Base-by-base conservation (phyloP, 2,888 invertebrate genomes). In the Agrotis segetum region DNA sequence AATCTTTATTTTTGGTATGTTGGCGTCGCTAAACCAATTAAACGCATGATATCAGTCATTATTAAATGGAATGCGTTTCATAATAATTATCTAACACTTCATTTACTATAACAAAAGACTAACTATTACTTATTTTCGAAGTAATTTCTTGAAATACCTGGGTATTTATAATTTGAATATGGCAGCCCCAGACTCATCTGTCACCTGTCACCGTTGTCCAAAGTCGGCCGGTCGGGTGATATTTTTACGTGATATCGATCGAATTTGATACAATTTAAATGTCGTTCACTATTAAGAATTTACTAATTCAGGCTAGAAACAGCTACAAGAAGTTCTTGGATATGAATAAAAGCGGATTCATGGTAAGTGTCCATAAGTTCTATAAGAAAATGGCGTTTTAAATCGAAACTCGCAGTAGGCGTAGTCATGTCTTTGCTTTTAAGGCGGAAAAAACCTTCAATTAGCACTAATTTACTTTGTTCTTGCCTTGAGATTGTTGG, bases 261-360 rank as follows among this genome's bases (percentile, higher is more conserved):
- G 62, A 79, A 74, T 74, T 47, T 64, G 67, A 70, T 74, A 76
- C 80, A 16, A 16, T 64, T 62, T 88, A 88, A 89, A 95, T 95
- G 95, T 89, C 90, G 90, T 87, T 85, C 68, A 86, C 88, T 71
- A 90, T 95, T 79, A 95, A 92, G 90, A 93, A 93, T 78, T 74
- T 94, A 81, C 81, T 95, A 64, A 87, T 87, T 62, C 87, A 88
- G 76, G 94, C 89, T 34, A 91, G 87, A 73, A 88, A 90, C 75
- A 92, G 88, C 77, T 95, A 91, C 77, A 92, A 85, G 78, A 89
- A 82, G 64, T 85, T 92, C 21, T 58, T 91, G 67, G 90, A 93
- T 53, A 90, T 88, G 83, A 92, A 91, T 74, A 88, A 87, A 66
- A 92, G 79, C 79, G 86, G 84, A 79, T 88, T 79, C 67, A 87